Evolutionary conservation across 2,888 invertebrate genomes (phyloP).

Genomic region (Drosophila pegasa): DNA sequence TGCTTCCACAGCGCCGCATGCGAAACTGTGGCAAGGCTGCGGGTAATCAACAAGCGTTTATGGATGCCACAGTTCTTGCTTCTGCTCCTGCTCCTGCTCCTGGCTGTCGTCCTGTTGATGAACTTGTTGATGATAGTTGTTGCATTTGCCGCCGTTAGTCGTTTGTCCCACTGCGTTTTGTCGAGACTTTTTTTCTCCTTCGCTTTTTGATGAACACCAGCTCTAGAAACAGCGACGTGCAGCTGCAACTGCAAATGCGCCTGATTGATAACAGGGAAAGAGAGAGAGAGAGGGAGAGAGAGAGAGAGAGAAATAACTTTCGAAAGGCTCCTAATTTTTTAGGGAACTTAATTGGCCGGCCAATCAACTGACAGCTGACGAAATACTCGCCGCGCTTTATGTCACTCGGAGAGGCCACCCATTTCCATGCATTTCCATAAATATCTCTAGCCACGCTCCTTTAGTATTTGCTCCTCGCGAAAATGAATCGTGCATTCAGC

Average conservation of each 20-base stretch:
- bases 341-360: slow-evolving; percentile 29
- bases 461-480: background rate
- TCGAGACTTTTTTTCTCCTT: slow-evolving; percentile 22
- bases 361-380: slow-evolving; percentile 35
- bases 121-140: slow-evolving; percentile 74
- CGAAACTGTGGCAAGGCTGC: slow-evolving; percentile 72
- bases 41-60: slow-evolving; percentile 78
- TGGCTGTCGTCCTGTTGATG: slow-evolving; percentile 43
- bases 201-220: slow-evolving; percentile 39
- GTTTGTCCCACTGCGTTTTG: slow-evolving; percentile 50
- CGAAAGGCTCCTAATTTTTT: slow-evolving; percentile 10
- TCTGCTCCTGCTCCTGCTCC: background rate
- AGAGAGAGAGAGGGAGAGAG: background rate
- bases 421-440: slow-evolving; percentile 46
- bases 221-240: slow-evolving; percentile 19
- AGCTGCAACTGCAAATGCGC: slow-evolving; percentile 19
- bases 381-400: slow-evolving; percentile 11
- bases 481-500: slow-evolving; percentile 44
- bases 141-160: slow-evolving; percentile 47
- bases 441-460: slow-evolving; percentile 16
- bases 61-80: slow-evolving; percentile 60
- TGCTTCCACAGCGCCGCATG: slow-evolving; percentile 16
- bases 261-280: slow-evolving; percentile 6
- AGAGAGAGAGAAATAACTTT: background rate
- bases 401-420: background rate